Evolutionary conservation across 1,140 invertebrate genomes (phyloP), one percentile per base, ranked within the genome.

Genomic region (Conus betulinus): DNA sequence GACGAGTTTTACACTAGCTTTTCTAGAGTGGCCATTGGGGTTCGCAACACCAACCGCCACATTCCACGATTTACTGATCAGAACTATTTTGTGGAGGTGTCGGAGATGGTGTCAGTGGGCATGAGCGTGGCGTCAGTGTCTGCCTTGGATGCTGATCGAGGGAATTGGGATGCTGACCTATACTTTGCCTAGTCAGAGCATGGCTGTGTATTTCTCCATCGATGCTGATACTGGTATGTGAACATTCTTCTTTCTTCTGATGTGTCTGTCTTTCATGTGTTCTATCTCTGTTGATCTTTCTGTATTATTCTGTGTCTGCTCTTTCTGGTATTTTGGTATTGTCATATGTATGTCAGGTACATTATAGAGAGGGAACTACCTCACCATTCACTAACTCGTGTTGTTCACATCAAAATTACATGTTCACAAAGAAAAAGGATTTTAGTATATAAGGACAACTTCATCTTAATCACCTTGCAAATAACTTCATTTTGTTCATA

Each of bases 1-100:
- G 95, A 95, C 95, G 96, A 89, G 8, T 93, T 95, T 0, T 95
- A 93, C 87, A 93, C 94, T 4, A 93, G 89, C 74, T 95, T 93
- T 78, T 96, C 98, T 0, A 89, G 91, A 27, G 93, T 96, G 2
- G 90, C 91, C 52, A 91, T 99, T 60, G 97, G 97, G 90, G 96
- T 98, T 74, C 94, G 97, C 57, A 97, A 97, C 10, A 97, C 97
- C 39, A 99, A 99, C 95, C 96, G 96, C 55, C 96, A 98, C 93
- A 96, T 97, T 89, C 98, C 98, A 5, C 95, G 96, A 83, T 99
- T 99, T 94, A 96, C 96, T 1, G 96, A 97, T 93, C 95, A 96
- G 3, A 95, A 97, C 10, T 97, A 98, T 93, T 97, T 98, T 90
- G 89, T 97, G 10, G 94, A 94, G 39, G 93, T 96, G 51, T 91